Conservation (phyloP, 2,797 vertebrate species). For the Falco peregrinus region DNA sequence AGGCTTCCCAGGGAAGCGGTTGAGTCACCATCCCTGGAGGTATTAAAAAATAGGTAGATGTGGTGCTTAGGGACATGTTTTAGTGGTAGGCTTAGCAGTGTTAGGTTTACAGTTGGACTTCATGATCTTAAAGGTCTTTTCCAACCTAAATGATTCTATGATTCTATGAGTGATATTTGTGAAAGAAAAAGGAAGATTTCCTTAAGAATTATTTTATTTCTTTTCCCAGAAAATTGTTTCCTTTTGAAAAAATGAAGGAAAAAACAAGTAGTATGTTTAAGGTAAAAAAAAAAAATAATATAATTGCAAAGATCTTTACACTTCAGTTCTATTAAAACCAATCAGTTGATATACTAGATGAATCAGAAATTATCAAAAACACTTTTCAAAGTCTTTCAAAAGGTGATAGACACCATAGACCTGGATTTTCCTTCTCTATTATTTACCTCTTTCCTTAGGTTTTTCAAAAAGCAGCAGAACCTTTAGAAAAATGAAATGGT, state of each 20-base stretch:
- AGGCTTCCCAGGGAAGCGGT: background rate
- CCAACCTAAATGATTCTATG: background rate
- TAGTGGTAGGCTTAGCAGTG: no score
- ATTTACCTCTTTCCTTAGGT: background rate
- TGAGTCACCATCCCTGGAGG: no score
- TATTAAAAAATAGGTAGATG: background rate
- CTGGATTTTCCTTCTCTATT: background rate
- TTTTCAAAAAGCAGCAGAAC: background rate
- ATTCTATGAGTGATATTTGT: background rate
- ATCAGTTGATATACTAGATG: background rate
- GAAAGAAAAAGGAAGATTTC: background rate
- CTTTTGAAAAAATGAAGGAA: background rate
- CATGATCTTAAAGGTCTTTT: background rate
- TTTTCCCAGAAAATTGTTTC: background rate
- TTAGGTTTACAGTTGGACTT: rapidly evolving
- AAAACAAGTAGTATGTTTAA: background rate
- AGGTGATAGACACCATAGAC: background rate
- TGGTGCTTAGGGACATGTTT: background rate
- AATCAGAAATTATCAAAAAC: background rate
- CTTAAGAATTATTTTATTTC: background rate
- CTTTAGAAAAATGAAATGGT: background rate
- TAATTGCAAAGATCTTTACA: background rate
- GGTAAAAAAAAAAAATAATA: background rate
- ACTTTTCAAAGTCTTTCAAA: background rate
- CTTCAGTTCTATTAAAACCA: background rate